phyloP scores from a whole-genome alignment of 30 jellyfish, hydroid and myxozoan species.

The Turritopsis rubra region DNA sequence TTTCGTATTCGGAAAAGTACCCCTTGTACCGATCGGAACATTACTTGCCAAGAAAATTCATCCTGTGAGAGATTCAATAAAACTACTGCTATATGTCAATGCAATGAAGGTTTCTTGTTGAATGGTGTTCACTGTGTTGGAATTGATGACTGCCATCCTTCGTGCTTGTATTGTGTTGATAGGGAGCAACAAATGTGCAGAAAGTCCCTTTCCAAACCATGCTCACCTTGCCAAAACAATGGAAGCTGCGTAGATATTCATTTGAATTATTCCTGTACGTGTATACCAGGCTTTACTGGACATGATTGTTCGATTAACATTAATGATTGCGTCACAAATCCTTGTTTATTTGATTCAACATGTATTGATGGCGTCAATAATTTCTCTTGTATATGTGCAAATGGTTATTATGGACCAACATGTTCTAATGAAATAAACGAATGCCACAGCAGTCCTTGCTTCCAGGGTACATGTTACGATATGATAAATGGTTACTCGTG shows the following conservation, averaged over 20 bases:
- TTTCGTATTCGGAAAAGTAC: constrained; percentile 38
- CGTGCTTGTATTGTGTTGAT: constrained; percentile 46
- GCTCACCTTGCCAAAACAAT: constrained; percentile 48
- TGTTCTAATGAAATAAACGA: constrained; percentile 46
- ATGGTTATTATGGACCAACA: constrained; percentile 46
- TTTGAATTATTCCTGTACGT: constrained; percentile 55
- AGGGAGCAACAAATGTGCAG: neutral
- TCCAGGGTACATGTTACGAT: constrained; percentile 38
- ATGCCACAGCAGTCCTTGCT: constrained; percentile 70
- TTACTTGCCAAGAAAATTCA: constrained; percentile 42
- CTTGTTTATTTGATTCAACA: constrained; percentile 67
- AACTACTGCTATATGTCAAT: constrained; percentile 47
- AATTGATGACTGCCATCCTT: constrained; percentile 65
- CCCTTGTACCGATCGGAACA: constrained; percentile 54
- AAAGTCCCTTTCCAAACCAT: neutral
- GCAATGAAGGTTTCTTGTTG: constrained; percentile 53
- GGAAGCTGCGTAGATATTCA: constrained; percentile 68
- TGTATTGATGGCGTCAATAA: constrained; percentile 48
- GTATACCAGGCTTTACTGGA: constrained; percentile 83
- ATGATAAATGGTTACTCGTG: constrained; percentile 42
- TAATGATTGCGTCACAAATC: constrained; percentile 62
- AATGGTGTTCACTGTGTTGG: constrained; percentile 40
- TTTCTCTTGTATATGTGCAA: constrained; percentile 46
- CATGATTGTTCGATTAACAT: constrained; percentile 60
- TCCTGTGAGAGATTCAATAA: constrained; percentile 58